Evolutionary conservation across 2,113 vertebrate species (phyloP).

Genomic region (Pachycephala philippinensis): DNA sequence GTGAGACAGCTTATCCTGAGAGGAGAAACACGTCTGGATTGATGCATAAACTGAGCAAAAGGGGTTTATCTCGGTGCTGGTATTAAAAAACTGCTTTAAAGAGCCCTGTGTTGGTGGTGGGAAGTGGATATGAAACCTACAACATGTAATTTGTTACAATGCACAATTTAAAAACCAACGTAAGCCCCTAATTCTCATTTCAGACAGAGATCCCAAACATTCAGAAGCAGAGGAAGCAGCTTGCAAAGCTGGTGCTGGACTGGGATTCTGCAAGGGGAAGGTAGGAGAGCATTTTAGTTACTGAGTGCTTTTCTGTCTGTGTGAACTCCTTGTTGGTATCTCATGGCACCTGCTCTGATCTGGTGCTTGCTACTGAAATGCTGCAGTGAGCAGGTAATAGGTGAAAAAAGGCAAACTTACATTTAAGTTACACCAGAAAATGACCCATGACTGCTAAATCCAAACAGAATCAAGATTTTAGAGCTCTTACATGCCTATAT

Average conservation of each 20-base stretch:
- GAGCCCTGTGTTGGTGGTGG: background rate
- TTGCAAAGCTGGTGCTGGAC: slow-evolving; percentile 92
- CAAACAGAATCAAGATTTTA: background rate
- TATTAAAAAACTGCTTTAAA: background rate
- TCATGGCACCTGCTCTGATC: background rate
- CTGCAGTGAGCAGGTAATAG: background rate
- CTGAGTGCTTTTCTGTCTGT: background rate
- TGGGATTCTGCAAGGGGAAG: slow-evolving; percentile 95
- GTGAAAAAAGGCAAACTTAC: background rate
- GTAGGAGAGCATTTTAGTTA: slow-evolving; percentile 52
- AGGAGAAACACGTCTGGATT: background rate
- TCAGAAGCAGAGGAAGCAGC: slow-evolving; percentile 95
- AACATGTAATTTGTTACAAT: background rate
- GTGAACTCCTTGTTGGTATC: background rate
- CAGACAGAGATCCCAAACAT: slow-evolving; percentile 97
- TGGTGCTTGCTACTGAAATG: background rate
- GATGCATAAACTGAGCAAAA: background rate
- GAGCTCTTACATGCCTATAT: background rate
- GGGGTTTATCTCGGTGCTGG: background rate
- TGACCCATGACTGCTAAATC: background rate
- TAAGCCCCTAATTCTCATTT: background rate
- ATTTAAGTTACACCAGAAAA: background rate
- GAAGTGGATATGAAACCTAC: background rate
- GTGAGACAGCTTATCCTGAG: slow-evolving; percentile 55
- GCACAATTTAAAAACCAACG: background rate